Evolutionary conservation across 2,888 invertebrate genomes (phyloP).

Genomic region (Chloroclysta siterata): DNA sequence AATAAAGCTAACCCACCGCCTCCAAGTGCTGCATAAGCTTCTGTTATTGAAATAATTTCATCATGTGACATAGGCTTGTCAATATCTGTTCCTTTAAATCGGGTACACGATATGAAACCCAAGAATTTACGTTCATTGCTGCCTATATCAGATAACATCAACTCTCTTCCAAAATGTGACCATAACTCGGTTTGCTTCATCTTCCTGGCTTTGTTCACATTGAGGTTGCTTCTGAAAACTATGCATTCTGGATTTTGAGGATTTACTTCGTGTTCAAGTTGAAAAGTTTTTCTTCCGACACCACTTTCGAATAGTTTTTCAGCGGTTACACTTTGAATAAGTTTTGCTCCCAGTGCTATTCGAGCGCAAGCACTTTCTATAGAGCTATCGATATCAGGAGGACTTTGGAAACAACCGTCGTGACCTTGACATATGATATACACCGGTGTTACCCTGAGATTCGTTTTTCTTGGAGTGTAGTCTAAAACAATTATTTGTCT

Average conservation of each 20-base stretch:
- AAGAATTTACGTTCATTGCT: constrained; percentile 92
- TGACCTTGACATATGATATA: constrained; percentile 93
- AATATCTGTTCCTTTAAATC: constrained; percentile 87
- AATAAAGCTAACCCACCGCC: constrained; percentile 96
- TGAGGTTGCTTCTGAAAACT: constrained; percentile 89
- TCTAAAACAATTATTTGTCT: constrained; percentile 77
- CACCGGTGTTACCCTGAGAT: constrained; percentile 89
- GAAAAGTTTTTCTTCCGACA: constrained; percentile 92
- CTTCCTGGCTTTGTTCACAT: constrained; percentile 88
- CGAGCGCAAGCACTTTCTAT: constrained; percentile 90
- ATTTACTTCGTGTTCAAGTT: constrained; percentile 87
- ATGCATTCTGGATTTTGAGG: constrained; percentile 86
- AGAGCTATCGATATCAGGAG: constrained; percentile 86
- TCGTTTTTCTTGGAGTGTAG: constrained; percentile 85
- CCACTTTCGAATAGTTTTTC: constrained; percentile 94
- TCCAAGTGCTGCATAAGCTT: constrained; percentile 95
- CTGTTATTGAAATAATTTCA: constrained; percentile 88
- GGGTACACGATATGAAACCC: constrained; percentile 94
- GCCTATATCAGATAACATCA: constrained; percentile 89
- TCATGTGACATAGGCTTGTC: constrained; percentile 88
- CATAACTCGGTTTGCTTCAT: constrained; percentile 93
- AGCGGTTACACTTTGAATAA: constrained; percentile 94
- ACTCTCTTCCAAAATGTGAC: constrained; percentile 93
- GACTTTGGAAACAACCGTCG: constrained; percentile 91
- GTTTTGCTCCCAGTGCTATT: constrained; percentile 90